A percentile compares a stretch with the other conserved stretches of the same genome.
phyloP scores from a whole-genome alignment of 2,797 vertebrate genomes.

The Hyperoplus immaculatus region DNA sequence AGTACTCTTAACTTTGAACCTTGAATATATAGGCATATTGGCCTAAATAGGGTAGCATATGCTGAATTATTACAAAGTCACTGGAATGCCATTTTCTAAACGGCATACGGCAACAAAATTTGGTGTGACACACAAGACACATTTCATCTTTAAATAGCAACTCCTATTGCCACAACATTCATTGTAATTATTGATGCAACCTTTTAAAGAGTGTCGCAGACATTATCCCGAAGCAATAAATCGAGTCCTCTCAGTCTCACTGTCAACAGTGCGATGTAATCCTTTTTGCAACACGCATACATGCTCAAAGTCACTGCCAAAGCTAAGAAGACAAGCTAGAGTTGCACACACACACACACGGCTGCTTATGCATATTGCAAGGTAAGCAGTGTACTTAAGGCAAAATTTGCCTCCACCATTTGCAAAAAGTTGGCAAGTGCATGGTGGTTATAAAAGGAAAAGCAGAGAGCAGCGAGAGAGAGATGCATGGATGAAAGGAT shows the following conservation, averaged over 20 bases:
- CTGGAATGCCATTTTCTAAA: slow-evolving; percentile 10
- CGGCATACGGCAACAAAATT: slow-evolving; percentile 3
- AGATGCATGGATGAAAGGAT: slow-evolving; percentile 34
- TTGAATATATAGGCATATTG: neutral
- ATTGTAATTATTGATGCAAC: slow-evolving; percentile 44
- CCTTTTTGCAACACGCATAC: slow-evolving; percentile 56
- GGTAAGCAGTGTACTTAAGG: slow-evolving; percentile 57
- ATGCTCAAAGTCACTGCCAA: slow-evolving; percentile 42
- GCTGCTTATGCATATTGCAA: slow-evolving; percentile 57
- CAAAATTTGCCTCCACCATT: slow-evolving; percentile 44
- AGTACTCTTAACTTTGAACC: no score
- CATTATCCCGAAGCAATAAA: slow-evolving; percentile 37
- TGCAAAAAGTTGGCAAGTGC: slow-evolving; percentile 52
- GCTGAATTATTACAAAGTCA: slow-evolving; percentile 1
- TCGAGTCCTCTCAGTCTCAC: slow-evolving; percentile 32
- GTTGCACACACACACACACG: slow-evolving; percentile 30
- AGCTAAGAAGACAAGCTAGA: slow-evolving; percentile 49
- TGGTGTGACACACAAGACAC: neutral
- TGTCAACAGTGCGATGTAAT: slow-evolving; percentile 62
- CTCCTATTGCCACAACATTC: slow-evolving; percentile 36
- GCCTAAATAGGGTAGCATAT: neutral
- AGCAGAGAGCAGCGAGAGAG: slow-evolving; percentile 8
- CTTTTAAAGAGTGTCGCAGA: slow-evolving; percentile 33
- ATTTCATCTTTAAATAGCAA: slow-evolving; percentile 28
- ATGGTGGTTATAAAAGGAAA: slow-evolving; percentile 12